phyloP scores from a whole-genome alignment of 1,140 invertebrate genomes.

The Zaprionus inermis region DNA sequence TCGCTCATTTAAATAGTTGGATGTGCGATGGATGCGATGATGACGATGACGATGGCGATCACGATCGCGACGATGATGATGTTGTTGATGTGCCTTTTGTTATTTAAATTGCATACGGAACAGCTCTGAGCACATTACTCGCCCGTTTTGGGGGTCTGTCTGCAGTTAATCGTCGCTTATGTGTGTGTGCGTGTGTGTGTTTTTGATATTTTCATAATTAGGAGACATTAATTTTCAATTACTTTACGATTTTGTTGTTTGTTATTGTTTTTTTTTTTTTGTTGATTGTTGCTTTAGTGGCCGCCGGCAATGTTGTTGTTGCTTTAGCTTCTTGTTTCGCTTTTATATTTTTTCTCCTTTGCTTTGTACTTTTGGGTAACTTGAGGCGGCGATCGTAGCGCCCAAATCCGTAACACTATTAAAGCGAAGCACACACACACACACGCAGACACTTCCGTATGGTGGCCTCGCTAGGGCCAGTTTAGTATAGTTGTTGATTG shows the following conservation, averaged over 20 bases:
- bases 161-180: background rate
- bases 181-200: background rate
- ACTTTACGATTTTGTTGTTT: constrained; percentile 28
- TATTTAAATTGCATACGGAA: constrained; percentile 80
- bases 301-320: background rate
- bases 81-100: constrained; percentile 51
- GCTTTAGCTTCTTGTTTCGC: background rate
- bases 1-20: constrained; percentile 38
- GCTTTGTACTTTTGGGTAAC: constrained; percentile 6
- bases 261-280: background rate
- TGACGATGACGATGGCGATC: background rate
- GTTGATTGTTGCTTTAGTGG: constrained; percentile 6
- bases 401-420: constrained; percentile 20
- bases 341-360: background rate
- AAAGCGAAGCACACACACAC: background rate
- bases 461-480: constrained; percentile 41
- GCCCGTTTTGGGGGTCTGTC: constrained; percentile 25
- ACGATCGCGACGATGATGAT: background rate
- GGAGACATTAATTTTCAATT: constrained; percentile 51
- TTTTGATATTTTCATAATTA: constrained; percentile 38
- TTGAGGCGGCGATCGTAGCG: constrained; percentile 11
- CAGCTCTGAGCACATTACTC: constrained; percentile 38
- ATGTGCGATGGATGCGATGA: too few relatives aligned
- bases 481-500: constrained; percentile 7
- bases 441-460: constrained; percentile 27